phyloP scores from a whole-genome alignment of 1,140 invertebrate species.

The Laupala kohalensis region DNA sequence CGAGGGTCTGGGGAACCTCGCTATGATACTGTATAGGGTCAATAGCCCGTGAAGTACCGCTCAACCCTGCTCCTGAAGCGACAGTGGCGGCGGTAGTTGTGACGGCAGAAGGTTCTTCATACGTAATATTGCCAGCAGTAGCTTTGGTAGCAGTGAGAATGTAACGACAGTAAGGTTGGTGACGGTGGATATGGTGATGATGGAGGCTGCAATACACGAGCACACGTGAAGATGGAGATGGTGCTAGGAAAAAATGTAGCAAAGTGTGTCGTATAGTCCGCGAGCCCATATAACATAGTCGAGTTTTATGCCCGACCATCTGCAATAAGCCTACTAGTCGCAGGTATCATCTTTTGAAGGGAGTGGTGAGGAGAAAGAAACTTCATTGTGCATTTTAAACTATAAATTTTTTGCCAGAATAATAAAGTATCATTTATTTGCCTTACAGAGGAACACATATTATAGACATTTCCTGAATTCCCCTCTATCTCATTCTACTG shows the following conservation, averaged over 20 bases:
- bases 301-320: neutral
- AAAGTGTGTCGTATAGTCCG: neutral
- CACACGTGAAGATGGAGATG: neutral
- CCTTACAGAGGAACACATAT: neutral
- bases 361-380: neutral
- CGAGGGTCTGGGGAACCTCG: neutral
- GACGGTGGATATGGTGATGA: neutral
- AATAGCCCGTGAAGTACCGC: neutral
- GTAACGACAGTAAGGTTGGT: too few species aligned
- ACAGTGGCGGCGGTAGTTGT: too few species aligned
- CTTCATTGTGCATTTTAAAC: neutral
- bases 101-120: too few species aligned
- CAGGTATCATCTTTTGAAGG: neutral
- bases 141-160: too few species aligned
- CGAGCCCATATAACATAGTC: neutral
- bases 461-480: neutral
- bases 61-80: neutral
- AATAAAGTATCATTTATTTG: neutral
- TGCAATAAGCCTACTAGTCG: neutral
- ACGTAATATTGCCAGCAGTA: too few species aligned
- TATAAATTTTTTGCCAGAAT: neutral
- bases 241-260: neutral
- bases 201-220: too few species aligned
- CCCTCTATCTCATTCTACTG: neutral
- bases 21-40: neutral